These are phyloP conservation scores for Procambarus clarkii DNA, from an alignment of 1,140 invertebrate species.

Conservation along the genomic window DNA sequence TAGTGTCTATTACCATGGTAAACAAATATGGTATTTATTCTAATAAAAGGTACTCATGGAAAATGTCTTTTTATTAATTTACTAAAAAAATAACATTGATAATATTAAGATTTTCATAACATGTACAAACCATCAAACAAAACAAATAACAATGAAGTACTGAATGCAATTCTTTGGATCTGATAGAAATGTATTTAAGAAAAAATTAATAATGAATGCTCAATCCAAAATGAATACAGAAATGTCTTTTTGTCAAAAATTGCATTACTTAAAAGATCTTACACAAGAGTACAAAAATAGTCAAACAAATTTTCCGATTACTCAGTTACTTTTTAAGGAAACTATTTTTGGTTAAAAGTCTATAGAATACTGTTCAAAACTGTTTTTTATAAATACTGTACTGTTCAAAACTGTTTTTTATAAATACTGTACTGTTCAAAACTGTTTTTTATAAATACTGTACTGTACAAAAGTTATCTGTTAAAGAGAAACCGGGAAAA, in stretches of 20 bases:
- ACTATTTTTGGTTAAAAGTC: neutral
- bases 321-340: neutral
- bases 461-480: neutral
- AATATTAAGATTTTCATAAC: neutral
- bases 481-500: neutral
- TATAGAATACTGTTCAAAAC: neutral
- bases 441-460: neutral
- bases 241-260: neutral
- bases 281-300: neutral
- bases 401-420: neutral
- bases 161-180: neutral
- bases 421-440: neutral
- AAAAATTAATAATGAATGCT: neutral
- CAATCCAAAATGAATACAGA: neutral
- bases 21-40: too few relatives aligned
- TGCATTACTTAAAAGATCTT: neutral
- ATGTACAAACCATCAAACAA: neutral
- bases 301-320: neutral
- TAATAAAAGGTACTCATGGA: too few relatives aligned
- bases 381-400: neutral
- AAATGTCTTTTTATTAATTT: neutral
- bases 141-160: neutral
- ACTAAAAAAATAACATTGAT: conserved; percentile 7
- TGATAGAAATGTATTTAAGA: neutral
- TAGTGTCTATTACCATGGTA: too few relatives aligned